Percentiles rank a stretch among this genome's conserved stretches.
Evolutionary conservation across 2,113 vertebrate species (phyloP).

Genomic region (Myrmecobius fasciatus): DNA sequence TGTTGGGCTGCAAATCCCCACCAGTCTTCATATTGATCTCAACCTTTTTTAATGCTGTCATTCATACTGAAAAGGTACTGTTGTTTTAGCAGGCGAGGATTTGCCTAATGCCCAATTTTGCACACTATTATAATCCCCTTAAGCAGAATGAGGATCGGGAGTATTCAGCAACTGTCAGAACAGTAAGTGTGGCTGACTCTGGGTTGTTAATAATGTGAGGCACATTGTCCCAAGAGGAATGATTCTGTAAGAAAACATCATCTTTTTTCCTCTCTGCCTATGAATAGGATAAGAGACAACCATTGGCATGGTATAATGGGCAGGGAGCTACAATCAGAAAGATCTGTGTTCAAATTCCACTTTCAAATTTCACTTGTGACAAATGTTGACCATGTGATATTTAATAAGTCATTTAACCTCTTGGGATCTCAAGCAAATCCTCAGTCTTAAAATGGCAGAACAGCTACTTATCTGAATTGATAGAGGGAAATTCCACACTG

Average conservation of each 20-base stretch:
- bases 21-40: constrained; percentile 28
- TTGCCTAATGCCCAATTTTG: constrained; percentile 47
- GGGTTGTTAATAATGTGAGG: constrained; percentile 9
- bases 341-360: neutral
- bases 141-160: constrained; percentile 18
- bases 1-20: constrained; percentile 48
- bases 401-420: neutral
- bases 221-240: neutral
- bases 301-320: neutral
- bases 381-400: neutral
- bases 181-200: neutral
- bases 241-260: constrained; percentile 36
- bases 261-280: neutral
- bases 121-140: constrained; percentile 34
- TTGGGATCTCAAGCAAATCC: neutral
- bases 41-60: constrained; percentile 60
- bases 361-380: neutral
- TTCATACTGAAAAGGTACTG: constrained; percentile 36
- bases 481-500: neutral
- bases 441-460: neutral
- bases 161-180: constrained; percentile 31
- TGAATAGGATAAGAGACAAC: neutral
- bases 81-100: constrained; percentile 45
- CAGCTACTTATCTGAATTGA: neutral
- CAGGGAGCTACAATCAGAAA: neutral